Evolutionary conservation across 2,797 vertebrate genomes (phyloP).

Genomic region (Enteromius treurensis): DNA sequence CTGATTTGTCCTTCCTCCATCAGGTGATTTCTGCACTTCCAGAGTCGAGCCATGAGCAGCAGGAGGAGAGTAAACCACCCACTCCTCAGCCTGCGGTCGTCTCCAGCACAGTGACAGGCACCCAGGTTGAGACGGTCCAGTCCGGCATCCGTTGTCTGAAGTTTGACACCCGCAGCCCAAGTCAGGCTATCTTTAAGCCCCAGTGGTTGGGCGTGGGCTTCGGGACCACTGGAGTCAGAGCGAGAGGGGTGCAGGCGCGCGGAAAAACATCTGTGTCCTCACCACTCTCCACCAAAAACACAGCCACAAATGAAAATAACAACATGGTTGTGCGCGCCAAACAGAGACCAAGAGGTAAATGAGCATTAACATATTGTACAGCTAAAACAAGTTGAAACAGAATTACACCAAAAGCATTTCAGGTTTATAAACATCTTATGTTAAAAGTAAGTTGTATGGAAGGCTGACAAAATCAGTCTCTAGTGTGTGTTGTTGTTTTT

Average conservation of each 20-base stretch:
- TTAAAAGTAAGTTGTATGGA: neutral
- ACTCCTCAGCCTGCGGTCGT: slow-evolving; percentile 22
- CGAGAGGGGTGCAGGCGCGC: slow-evolving; percentile 66
- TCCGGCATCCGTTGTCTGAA: slow-evolving; percentile 69
- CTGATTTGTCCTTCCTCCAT: neutral
- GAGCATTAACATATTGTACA: neutral
- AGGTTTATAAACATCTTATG: neutral
- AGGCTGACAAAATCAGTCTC: neutral
- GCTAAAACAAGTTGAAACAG: neutral
- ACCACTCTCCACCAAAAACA: slow-evolving; percentile 68
- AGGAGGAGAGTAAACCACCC: slow-evolving; percentile 17
- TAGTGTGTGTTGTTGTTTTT: neutral
- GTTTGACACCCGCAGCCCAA: slow-evolving; percentile 78
- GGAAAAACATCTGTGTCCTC: slow-evolving; percentile 64
- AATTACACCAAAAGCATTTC: neutral
- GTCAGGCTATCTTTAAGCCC: slow-evolving; percentile 80
- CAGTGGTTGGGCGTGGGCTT: slow-evolving; percentile 82
- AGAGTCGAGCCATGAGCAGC: neutral
- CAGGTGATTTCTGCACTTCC: slow-evolving; percentile 11
- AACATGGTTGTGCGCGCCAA: slow-evolving; percentile 73
- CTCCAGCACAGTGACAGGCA: slow-evolving; percentile 21
- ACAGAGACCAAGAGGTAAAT: slow-evolving; percentile 74
- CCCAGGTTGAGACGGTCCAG: neutral
- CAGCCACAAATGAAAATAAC: slow-evolving; percentile 67
- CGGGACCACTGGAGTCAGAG: slow-evolving; percentile 69